These are phyloP conservation scores for Scaptomyza flava DNA, from an alignment of 2,888 invertebrate species.

Conservation along the genomic window DNA sequence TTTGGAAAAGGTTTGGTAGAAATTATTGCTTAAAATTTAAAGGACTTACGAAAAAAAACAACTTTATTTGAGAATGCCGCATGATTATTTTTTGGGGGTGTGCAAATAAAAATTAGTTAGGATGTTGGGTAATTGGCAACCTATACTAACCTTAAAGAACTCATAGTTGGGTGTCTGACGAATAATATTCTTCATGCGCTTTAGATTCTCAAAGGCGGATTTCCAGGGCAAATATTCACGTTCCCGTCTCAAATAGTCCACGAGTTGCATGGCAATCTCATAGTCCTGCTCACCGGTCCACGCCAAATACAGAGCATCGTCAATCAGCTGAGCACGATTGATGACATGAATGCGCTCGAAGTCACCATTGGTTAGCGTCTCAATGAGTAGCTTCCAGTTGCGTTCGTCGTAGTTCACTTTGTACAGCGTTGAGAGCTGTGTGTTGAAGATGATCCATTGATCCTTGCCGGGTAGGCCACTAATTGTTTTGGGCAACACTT, in stretches of 20 bases:
- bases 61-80: slow-evolving; percentile 35
- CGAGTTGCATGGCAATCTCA: slow-evolving; percentile 86
- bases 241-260: slow-evolving; percentile 85
- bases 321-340: slow-evolving; percentile 92
- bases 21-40: background rate
- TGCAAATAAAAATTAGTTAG: slow-evolving; percentile 46
- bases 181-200: slow-evolving; percentile 87
- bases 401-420: slow-evolving; percentile 91
- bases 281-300: slow-evolving; percentile 89
- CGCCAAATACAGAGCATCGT: slow-evolving; percentile 90
- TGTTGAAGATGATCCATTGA: slow-evolving; percentile 90
- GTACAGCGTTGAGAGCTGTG: slow-evolving; percentile 89
- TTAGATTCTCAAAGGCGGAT: slow-evolving; percentile 86
- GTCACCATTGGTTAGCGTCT: slow-evolving; percentile 86
- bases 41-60: slow-evolving; percentile 68
- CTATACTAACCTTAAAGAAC: slow-evolving; percentile 86
- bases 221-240: slow-evolving; percentile 85
- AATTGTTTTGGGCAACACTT: slow-evolving; percentile 68
- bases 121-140: background rate
- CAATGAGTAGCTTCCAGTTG: slow-evolving; percentile 89
- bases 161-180: slow-evolving; percentile 87
- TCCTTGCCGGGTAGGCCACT: slow-evolving; percentile 84
- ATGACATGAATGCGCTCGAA: slow-evolving; percentile 87
- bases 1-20: background rate
- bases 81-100: slow-evolving; percentile 4